Evolutionary conservation across 2,888 invertebrate genomes (phyloP).

Genomic region (Euclidia mi): DNA sequence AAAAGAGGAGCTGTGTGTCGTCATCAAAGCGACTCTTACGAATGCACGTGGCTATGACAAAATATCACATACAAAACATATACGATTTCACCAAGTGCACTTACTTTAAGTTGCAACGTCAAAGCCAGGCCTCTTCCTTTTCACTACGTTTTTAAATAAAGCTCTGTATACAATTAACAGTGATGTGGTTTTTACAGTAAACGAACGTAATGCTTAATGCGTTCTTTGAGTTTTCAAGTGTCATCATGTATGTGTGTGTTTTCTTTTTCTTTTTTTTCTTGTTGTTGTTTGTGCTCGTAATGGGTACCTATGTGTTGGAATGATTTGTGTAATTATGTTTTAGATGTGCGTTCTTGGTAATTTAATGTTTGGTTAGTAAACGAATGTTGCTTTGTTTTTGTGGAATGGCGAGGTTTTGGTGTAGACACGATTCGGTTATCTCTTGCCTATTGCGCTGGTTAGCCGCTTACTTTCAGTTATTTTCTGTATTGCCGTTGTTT

Average conservation of each 20-base stretch:
- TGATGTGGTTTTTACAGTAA: conserved; percentile 74
- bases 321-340: neutral
- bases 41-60: conserved; percentile 64
- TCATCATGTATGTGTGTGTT: conserved; percentile 58
- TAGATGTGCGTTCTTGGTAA: neutral
- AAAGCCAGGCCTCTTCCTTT: conserved; percentile 85
- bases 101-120: conserved; percentile 78
- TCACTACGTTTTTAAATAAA: conserved; percentile 79
- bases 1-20: conserved; percentile 35
- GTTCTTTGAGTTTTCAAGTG: conserved; percentile 80
- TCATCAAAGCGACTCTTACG: conserved; percentile 60
- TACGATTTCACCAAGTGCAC: conserved; percentile 71
- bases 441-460: no score
- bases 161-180: conserved; percentile 80
- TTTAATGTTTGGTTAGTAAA: conserved; percentile 6
- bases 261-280: conserved; percentile 51
- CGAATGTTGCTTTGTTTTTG: no score
- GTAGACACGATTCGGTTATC: no score
- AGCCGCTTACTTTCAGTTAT: no score
- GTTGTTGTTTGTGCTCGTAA: conserved; percentile 5
- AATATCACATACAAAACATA: conserved; percentile 69
- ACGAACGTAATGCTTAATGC: conserved; percentile 69
- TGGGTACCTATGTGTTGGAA: conserved; percentile 1
- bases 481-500: no score
- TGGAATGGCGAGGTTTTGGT: no score